Percentiles rank a stretch among this genome's conserved stretches.
These are phyloP conservation scores for Caenorhabditis japonica DNA, from an alignment of 2,888 invertebrate genomes.

Conservation along the genomic window DNA sequence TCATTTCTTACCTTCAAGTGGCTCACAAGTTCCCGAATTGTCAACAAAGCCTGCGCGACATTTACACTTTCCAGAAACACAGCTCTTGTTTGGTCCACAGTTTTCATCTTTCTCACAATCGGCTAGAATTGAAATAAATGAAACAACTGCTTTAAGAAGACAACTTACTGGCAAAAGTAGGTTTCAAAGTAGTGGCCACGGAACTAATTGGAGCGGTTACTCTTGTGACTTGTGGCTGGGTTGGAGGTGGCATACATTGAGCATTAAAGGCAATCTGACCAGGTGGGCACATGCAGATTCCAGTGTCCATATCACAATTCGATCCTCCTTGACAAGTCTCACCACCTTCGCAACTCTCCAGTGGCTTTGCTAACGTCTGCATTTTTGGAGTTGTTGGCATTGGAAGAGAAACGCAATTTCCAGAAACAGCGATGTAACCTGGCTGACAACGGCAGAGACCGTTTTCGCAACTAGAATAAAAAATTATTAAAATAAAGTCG, in stretches of 20 bases:
- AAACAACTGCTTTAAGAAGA: too few relatives aligned
- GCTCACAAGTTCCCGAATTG: constrained; percentile 65
- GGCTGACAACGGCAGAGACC: constrained; percentile 64
- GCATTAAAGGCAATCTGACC: constrained; percentile 64
- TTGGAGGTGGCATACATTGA: constrained; percentile 63
- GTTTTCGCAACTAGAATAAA: constrained; percentile 61
- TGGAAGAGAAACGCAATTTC: constrained; percentile 59
- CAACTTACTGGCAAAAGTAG: constrained; percentile 33
- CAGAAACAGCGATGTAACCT: constrained; percentile 62
- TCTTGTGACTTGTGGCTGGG: constrained; percentile 35
- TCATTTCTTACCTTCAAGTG: constrained; percentile 62
- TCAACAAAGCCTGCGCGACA: constrained; percentile 70
- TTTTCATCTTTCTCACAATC: constrained; percentile 65
- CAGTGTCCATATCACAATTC: constrained; percentile 65
- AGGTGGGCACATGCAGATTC: constrained; percentile 67
- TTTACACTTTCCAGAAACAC: constrained; percentile 68
- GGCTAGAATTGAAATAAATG: too few relatives aligned
- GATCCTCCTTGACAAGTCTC: constrained; percentile 75
- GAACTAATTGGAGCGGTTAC: constrained; percentile 27
- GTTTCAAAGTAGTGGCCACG: constrained; percentile 24
- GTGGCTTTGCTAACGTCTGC: constrained; percentile 64
- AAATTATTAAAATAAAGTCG: background rate
- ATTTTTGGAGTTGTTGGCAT: constrained; percentile 60
- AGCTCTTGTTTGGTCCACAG: constrained; percentile 63
- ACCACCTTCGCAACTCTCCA: constrained; percentile 72